These are phyloP conservation scores for Deladenus siricidicola DNA, from an alignment of 2,888 invertebrate species.

Conservation along the genomic window DNA sequence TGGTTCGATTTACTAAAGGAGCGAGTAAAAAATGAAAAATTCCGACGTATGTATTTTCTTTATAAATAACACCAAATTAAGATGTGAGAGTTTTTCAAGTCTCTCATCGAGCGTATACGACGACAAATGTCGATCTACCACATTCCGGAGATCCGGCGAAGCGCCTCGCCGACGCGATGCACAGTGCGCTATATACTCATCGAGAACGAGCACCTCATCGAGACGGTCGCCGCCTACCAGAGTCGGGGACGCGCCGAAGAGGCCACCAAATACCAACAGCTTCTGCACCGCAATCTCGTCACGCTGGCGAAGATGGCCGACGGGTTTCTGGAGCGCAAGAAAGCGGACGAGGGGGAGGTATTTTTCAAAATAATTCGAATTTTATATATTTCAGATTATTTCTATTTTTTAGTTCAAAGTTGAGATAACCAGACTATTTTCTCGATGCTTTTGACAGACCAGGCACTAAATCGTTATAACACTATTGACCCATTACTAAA, in stretches of 20 bases:
- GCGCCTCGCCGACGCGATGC: constrained; percentile 27
- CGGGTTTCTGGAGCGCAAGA: not conserved
- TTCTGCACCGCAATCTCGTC: constrained; percentile 85
- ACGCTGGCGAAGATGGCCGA: constrained; percentile 94
- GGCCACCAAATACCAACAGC: constrained; percentile 68
- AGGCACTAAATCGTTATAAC: too few species aligned
- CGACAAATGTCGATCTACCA: constrained; percentile 35
- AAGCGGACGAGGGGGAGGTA: not conserved
- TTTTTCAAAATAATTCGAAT: too few species aligned
- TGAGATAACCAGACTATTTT: too few species aligned
- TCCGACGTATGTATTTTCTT: too few species aligned
- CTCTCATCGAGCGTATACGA: too few species aligned
- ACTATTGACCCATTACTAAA: too few species aligned
- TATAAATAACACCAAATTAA: too few species aligned
- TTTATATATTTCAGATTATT: not conserved
- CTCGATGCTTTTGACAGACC: too few species aligned
- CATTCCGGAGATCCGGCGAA: constrained; percentile 15
- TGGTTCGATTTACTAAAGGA: too few species aligned
- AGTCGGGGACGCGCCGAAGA: constrained; percentile 54
- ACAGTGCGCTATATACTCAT: constrained; percentile 65
- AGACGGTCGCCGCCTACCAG: constrained; percentile 92
- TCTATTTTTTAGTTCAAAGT: not conserved
- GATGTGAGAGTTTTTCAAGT: too few species aligned
- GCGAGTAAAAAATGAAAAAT: too few species aligned
- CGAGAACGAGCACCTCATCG: constrained; percentile 91